Evolutionary conservation across 2,113 vertebrate species (phyloP).

Genomic region (Scytalopus superciliaris): DNA sequence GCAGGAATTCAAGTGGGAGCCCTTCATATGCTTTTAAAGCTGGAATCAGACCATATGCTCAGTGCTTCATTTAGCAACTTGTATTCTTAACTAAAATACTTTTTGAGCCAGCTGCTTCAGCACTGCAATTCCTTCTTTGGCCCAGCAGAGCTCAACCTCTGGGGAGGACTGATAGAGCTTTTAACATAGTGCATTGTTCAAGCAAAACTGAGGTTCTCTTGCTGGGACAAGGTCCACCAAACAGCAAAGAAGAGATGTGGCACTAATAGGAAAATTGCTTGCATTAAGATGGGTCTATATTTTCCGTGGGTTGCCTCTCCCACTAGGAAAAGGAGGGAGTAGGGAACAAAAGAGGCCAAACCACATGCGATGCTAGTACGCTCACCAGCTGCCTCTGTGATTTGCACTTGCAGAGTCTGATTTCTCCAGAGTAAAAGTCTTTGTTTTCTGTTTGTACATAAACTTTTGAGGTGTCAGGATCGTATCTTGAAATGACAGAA

Average conservation of each 20-base stretch:
- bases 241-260: not conserved
- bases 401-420: not conserved
- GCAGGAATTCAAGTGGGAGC: slow-evolving; percentile 12
- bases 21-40: slow-evolving; percentile 31
- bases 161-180: not conserved
- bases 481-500: not conserved
- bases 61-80: slow-evolving; percentile 48
- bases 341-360: not conserved
- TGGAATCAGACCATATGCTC: slow-evolving; percentile 46
- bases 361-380: fast-evolving
- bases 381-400: not conserved
- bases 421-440: not conserved
- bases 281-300: not conserved
- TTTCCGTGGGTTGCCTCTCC: not conserved
- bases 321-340: not conserved
- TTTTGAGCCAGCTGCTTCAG: slow-evolving; percentile 34
- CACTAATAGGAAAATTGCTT: not conserved
- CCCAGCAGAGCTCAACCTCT: slow-evolving; percentile 12
- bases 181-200: not conserved
- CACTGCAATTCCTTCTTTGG: slow-evolving; percentile 12
- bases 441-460: not conserved
- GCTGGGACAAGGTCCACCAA: not conserved
- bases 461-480: not conserved
- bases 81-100: slow-evolving; percentile 52
- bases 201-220: slow-evolving; percentile 3